A percentile compares a stretch with the other conserved stretches of the same genome.
Conservation (phyloP, 2,888 invertebrate species). For the Apamea epomidion region DNA sequence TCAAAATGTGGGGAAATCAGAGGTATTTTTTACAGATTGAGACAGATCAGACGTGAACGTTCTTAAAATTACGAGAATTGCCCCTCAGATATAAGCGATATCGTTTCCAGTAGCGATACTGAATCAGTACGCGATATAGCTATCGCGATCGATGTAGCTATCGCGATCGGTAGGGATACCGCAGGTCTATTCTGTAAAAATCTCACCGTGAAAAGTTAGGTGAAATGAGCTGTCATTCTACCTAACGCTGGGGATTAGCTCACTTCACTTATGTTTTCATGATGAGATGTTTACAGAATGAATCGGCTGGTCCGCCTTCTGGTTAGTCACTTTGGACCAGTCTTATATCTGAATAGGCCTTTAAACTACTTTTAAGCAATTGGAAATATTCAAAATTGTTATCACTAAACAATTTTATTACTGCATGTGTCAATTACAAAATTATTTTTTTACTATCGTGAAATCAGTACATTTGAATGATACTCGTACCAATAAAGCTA, state of each 20-base stretch:
- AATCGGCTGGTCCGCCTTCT: background rate
- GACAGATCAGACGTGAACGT: too few species aligned
- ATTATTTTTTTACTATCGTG: background rate
- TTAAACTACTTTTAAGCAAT: slow-evolving; percentile 1
- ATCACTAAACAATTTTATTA: background rate
- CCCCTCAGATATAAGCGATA: background rate
- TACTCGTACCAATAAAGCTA: slow-evolving; percentile 13
- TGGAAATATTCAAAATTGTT: slow-evolving; percentile 6
- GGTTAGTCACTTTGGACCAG: background rate
- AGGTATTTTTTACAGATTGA: too few species aligned
- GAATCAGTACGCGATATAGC: background rate
- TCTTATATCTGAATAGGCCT: background rate
- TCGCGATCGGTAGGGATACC: background rate
- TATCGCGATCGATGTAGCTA: background rate
- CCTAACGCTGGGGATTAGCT: background rate
- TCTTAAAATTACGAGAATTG: too few species aligned
- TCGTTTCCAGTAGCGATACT: background rate
- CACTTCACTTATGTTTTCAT: too few species aligned
- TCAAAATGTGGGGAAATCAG: too few species aligned
- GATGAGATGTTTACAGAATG: background rate
- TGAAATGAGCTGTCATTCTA: background rate
- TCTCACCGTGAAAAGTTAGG: background rate
- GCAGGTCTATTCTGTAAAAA: background rate
- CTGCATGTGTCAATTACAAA: slow-evolving; percentile 5
- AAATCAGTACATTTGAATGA: slow-evolving; percentile 4